A percentile compares a stretch with the other conserved stretches of the same genome.
These are phyloP conservation scores for Cavia porcellus DNA, from an alignment of 2,113 vertebrate species.

Conservation along the genomic window DNA sequence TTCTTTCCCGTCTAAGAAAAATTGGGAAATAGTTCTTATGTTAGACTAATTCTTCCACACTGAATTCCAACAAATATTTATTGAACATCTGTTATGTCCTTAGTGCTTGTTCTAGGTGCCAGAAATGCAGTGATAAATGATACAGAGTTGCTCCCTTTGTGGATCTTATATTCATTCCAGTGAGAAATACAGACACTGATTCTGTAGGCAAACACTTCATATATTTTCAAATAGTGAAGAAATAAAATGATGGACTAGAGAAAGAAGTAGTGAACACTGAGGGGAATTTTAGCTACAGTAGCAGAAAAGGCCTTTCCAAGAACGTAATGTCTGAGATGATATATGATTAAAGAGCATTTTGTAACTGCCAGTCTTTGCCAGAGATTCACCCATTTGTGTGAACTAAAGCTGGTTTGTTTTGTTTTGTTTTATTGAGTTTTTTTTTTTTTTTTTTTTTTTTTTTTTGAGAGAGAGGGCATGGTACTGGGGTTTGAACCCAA, in stretches of 20 bases:
- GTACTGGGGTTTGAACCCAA: neutral
- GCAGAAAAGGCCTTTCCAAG: conserved; percentile 5
- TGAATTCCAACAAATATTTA: conserved; percentile 55
- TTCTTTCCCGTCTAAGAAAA: conserved; percentile 55
- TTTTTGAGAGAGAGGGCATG: neutral
- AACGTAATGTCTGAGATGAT: conserved; percentile 5
- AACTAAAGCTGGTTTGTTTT: neutral
- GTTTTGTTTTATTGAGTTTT: too few relatives aligned
- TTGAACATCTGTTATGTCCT: neutral
- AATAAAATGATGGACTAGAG: conserved; percentile 40
- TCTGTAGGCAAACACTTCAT: neutral
- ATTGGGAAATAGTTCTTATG: conserved; percentile 3
- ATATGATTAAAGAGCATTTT: conserved; percentile 28
- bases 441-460: too few relatives aligned
- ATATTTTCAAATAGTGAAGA: conserved; percentile 43
- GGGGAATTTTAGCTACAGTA: neutral
- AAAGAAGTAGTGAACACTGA: neutral
- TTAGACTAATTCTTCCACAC: neutral
- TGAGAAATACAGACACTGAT: neutral
- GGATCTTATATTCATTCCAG: neutral
- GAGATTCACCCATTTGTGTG: neutral
- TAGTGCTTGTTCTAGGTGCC: neutral
- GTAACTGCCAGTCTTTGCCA: neutral
- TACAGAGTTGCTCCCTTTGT: neutral
- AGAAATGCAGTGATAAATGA: conserved; percentile 35